These are phyloP conservation scores for Lonchura striata DNA, from an alignment of 2,113 vertebrate genomes.

Conservation along the genomic window DNA sequence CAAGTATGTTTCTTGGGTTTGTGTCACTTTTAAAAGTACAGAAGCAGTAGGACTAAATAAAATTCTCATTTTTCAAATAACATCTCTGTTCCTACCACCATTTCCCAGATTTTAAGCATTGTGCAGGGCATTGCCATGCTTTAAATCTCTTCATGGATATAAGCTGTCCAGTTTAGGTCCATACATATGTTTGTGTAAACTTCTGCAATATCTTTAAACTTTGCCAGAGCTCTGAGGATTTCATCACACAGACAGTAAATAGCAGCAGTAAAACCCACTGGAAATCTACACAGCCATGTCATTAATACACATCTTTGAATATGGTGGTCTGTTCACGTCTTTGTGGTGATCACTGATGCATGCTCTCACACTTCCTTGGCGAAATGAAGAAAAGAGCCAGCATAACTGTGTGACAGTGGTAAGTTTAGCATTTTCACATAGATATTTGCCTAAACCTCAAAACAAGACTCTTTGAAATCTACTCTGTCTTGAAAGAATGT, in stretches of 20 bases:
- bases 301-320: constrained; percentile 13
- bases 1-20: neutral
- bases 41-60: neutral
- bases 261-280: neutral
- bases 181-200: neutral
- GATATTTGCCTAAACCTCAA: neutral
- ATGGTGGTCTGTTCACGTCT: neutral
- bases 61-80: neutral
- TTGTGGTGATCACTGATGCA: neutral
- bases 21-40: neutral
- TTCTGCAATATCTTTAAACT: neutral
- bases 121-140: neutral
- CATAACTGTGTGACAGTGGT: neutral
- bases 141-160: neutral
- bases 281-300: neutral
- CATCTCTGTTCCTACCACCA: neutral
- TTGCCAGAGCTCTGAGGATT: neutral
- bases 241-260: neutral
- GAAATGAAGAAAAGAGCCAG: neutral
- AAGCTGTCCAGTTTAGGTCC: neutral
- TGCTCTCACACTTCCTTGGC: neutral
- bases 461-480: neutral
- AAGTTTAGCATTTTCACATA: neutral
- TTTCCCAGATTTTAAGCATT: neutral
- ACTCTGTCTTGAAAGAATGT: neutral